Evolutionary conservation across 2,113 vertebrate genomes (phyloP), one percentile per base, ranked within the genome.

Genomic region (Gallinago media): DNA sequence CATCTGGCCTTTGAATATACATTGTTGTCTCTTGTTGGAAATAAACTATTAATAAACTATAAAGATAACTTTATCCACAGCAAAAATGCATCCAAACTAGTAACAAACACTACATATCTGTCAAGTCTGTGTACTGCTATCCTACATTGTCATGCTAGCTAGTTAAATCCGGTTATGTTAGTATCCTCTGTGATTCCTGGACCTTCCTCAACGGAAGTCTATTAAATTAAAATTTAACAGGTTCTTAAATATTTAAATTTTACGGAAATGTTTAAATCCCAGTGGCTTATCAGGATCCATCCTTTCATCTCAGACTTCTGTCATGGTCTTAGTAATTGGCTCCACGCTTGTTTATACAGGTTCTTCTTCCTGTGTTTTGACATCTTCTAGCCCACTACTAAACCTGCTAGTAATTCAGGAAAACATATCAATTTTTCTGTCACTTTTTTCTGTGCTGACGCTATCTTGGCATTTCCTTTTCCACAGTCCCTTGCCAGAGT

Each of bases 291-390:
- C 42, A 47, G 47, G 26, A 63, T 36, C 62, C 82, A 21, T 88
- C n/a, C 63, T 92, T 85, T 83, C 67, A 54, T 90, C 79, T 88
- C 38, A 54, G 78, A 50, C 36, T 80, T 82, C 56, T 82, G 58
- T 70, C 85, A 21, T 32, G 21, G 27, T 62, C 72, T 82, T 70
- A 61, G 66, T 90, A 88, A 92, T 47, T 93, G 63, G 92, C 71
- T 93, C 32, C 46, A 73, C 17, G 8, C 42, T 90, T 95, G 91
- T 95, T 95, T 95, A 88, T 49, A 42, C 63, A 58, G 78, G 68
- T 82, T 75, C 58, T 90, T 83, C 92, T 95, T 97, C 82, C 91
- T 92, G 94, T 90, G 88, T 93, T 96, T 95, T 95, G 92, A 85
- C 31, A 54, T 85, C 46, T 83, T 79, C 32, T 89, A 93, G 73